Base-by-base conservation (phyloP, 1,140 invertebrate species). In the Potamilus streckersoni region DNA sequence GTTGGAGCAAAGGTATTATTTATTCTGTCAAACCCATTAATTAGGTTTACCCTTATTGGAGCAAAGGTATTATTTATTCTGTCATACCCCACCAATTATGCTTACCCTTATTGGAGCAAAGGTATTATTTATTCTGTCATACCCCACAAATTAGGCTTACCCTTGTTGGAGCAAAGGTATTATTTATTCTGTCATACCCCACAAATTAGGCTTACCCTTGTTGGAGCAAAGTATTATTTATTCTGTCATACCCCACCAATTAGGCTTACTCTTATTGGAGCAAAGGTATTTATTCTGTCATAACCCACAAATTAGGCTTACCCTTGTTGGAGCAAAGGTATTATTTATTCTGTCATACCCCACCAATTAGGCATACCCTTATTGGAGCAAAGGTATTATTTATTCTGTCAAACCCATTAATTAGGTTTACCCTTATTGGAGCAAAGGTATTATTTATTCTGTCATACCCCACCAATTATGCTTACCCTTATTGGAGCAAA, bases 281-380 rank as follows among this genome's bases (percentile, higher is more conserved):
- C 85, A 16, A 85, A 84, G 83, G 88, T 89, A 79, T 49, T 49
- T 23, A 23, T 23, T 31, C 27, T 31, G 1, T 31, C 27, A 31
- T 31, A 31, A 1, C 27, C 27, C n/a, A n/a, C 67, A 80, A 67
- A 76, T 86, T 20, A 79, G 80, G 67, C 77, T 86, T 13, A 76
- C 70, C 55, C 80, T 80, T 67, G 85, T 88, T 60, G 88, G 88
- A 17, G 83, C 85, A 16, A 85, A 84, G 83, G 88, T 89, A 79
- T 49, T 49, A 23, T 23, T 23, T 23, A 23, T 23, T 31, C 27
- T 31, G 1, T 31, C 27, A 31, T 31, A 31, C 27, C 27, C 27
- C n/a, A n/a, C n/a, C n/a, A 67, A 76, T 86, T 20, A 79, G 80
- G 67, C 77, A 85, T 13, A 76, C 70, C 55, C 80, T 80, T 67